A percentile compares a stretch with the other conserved stretches of the same genome.
phyloP scores from a whole-genome alignment of 2,797 vertebrate genomes.

The Delichon dasypus region DNA sequence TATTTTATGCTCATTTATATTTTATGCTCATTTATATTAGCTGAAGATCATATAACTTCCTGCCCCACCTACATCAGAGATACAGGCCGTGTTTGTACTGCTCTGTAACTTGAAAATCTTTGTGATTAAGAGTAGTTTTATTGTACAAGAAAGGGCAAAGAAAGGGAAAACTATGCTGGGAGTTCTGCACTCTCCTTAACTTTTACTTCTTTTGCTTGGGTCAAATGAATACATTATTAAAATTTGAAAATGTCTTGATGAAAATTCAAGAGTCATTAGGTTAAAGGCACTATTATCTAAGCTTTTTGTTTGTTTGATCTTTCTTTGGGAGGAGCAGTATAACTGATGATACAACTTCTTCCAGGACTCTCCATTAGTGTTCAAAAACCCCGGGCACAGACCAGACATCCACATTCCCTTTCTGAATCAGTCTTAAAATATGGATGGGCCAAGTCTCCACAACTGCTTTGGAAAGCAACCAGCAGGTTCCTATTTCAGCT shows the following conservation, averaged over 20 bases:
- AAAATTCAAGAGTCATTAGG: not conserved
- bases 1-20: conserved; percentile 1
- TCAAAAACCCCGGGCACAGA: not conserved
- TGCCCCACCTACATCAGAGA: not conserved
- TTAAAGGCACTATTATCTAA: not conserved
- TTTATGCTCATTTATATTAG: not conserved
- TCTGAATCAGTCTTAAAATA: not conserved
- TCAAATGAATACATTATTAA: not conserved
- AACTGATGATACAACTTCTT: not conserved
- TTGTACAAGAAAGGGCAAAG: not conserved
- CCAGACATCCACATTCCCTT: not conserved
- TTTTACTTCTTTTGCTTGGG: not conserved
- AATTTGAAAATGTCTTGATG: not conserved
- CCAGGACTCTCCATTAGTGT: not conserved
- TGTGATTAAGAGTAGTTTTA: not conserved
- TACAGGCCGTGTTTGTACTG: not conserved
- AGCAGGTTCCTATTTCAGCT: not conserved
- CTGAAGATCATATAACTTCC: not conserved
- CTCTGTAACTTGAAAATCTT: not conserved
- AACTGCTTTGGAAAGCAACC: not conserved
- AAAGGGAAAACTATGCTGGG: not conserved
- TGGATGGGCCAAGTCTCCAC: not conserved
- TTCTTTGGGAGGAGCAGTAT: not conserved
- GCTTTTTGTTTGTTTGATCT: not conserved
- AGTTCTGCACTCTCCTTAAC: not conserved